Evolutionary conservation across 2,797 vertebrate species (phyloP).

Genomic region (Myripristis murdjan): DNA sequence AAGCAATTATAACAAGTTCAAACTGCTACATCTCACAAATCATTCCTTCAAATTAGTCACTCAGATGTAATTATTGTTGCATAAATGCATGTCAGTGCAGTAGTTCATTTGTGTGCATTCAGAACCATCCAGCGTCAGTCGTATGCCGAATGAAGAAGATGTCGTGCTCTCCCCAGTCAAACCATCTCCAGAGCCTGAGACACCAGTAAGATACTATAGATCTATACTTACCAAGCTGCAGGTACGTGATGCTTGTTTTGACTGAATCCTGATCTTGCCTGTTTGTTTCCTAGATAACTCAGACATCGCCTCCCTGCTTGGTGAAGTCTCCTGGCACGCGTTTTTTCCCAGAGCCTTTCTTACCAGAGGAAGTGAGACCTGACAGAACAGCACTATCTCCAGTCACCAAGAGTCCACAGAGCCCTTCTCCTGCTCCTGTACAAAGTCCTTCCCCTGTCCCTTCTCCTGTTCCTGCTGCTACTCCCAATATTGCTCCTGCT

Average conservation of each 20-base stretch:
- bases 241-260: not conserved
- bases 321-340: constrained; percentile 79
- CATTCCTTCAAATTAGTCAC: not conserved
- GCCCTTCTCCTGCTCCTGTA: constrained; percentile 49
- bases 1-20: constrained; percentile 3
- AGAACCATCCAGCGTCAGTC: constrained; percentile 72
- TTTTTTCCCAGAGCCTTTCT: constrained; percentile 88
- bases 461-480: constrained; percentile 46
- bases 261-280: constrained; percentile 4
- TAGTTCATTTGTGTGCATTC: constrained; percentile 30
- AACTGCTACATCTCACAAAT: not conserved
- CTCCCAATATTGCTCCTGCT: constrained; percentile 7
- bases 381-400: constrained; percentile 55
- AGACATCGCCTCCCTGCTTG: constrained; percentile 42
- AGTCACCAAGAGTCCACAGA: constrained; percentile 63
- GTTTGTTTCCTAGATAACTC: constrained; percentile 59
- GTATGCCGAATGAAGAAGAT: constrained; percentile 66
- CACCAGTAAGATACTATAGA: constrained; percentile 68
- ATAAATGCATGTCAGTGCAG: not conserved
- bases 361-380: constrained; percentile 69
- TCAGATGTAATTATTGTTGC: not conserved
- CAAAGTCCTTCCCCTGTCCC: constrained; percentile 26
- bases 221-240: not conserved
- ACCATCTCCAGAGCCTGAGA: constrained; percentile 55
- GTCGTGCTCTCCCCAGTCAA: constrained; percentile 70